phyloP scores from a whole-genome alignment of 1,140 invertebrate genomes.

The Hirudo medicinalis region DNA sequence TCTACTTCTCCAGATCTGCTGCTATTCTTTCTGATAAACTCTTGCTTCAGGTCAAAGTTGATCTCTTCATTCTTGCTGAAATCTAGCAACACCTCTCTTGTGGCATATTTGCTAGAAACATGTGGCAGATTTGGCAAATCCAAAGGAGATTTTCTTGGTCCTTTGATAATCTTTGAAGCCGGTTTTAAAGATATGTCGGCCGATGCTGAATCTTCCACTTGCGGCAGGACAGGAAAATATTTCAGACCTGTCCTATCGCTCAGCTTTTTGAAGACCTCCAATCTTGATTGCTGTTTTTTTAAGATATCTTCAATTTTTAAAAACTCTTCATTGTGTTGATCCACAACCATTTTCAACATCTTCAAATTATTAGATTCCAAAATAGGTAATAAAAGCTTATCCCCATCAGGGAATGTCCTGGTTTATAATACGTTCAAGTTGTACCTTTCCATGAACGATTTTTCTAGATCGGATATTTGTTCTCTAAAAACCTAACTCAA shows the following conservation, averaged over 20 bases:
- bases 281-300: background rate
- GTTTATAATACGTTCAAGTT: no score
- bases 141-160: background rate
- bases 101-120: background rate
- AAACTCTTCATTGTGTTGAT: background rate
- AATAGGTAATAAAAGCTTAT: no score
- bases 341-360: no score
- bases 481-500: no score
- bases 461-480: no score
- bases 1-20: background rate
- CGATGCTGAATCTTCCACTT: background rate
- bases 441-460: no score
- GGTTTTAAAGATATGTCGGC: no score
- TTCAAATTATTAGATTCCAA: no score
- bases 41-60: slow-evolving; percentile 1
- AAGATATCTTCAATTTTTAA: slow-evolving; percentile 3
- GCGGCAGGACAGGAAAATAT: background rate
- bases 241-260: background rate
- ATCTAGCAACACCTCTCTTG: slow-evolving; percentile 6
- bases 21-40: background rate
- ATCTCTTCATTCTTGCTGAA: background rate
- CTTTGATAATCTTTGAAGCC: background rate
- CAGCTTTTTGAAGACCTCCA: slow-evolving; percentile 7
- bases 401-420: no score
- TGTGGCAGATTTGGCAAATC: background rate